A percentile compares a stretch with the other conserved stretches of the same genome.
These are phyloP conservation scores for Pegoplata infirma DNA, from an alignment of 2,888 invertebrate species.

Conservation along the genomic window DNA sequence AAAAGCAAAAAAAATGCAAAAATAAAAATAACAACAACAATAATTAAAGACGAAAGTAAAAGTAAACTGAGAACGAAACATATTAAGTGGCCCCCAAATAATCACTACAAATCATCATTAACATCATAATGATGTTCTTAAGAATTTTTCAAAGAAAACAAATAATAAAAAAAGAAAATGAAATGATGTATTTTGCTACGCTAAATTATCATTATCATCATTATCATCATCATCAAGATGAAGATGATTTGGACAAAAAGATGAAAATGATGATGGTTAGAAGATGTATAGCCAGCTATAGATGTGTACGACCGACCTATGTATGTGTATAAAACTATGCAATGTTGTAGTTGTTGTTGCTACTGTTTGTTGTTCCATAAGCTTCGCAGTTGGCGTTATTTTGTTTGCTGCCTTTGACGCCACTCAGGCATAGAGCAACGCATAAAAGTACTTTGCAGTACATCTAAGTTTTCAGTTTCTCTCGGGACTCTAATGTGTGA, in stretches of 20 bases:
- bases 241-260: constrained; percentile 13
- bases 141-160: neutral
- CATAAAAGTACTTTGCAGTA: constrained; percentile 76
- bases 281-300: constrained; percentile 24
- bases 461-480: constrained; percentile 76
- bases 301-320: too few species aligned
- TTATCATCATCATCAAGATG: neutral
- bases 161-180: neutral
- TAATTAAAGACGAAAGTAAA: constrained; percentile 42
- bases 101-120: neutral
- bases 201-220: too few species aligned
- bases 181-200: neutral
- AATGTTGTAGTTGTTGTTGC: too few species aligned
- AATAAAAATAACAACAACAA: neutral
- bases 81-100: constrained; percentile 17
- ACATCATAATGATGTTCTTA: neutral
- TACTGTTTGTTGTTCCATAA: constrained; percentile 51
- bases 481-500: constrained; percentile 76
- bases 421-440: constrained; percentile 52
- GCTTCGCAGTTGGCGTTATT: constrained; percentile 47
- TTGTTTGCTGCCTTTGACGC: constrained; percentile 41
- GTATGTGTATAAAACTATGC: constrained; percentile 20
- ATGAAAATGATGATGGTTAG: constrained; percentile 19
- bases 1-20: neutral
- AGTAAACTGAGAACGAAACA: constrained; percentile 28